phyloP scores from a whole-genome alignment of 92 coral and sea anemone species.

The Zoanthus sansibaricus region DNA sequence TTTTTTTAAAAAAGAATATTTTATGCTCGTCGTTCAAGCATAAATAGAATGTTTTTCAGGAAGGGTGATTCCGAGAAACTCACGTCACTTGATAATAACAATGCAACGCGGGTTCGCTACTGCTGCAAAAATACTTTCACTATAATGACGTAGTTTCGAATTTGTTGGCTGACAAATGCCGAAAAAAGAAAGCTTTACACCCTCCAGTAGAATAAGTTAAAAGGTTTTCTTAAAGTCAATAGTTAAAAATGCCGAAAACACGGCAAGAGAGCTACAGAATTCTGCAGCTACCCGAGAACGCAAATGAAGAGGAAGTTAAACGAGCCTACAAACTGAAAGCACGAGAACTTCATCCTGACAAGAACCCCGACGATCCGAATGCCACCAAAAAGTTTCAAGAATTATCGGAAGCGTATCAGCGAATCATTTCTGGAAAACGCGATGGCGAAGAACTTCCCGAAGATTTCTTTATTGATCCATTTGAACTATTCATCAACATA shows the following conservation, averaged over 20 bases:
- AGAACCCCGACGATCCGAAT: constrained; percentile 70
- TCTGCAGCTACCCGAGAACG: constrained; percentile 71
- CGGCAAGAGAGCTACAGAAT: constrained; percentile 68
- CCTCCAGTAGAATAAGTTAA: too few relatives aligned
- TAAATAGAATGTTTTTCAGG: too few relatives aligned
- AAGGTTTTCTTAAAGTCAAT: neutral
- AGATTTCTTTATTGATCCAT: constrained; percentile 50
- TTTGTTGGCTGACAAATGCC: too few relatives aligned
- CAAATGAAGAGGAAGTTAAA: constrained; percentile 76
- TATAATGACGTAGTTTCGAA: too few relatives aligned
- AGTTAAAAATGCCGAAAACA: constrained; percentile 64
- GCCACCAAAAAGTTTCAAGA: constrained; percentile 76
- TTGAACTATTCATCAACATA: constrained; percentile 53
- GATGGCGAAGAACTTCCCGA: constrained; percentile 51
- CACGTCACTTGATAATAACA: too few relatives aligned
- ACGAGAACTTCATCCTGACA: constrained; percentile 82
- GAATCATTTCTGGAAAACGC: constrained; percentile 49
- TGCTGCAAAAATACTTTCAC: too few relatives aligned
- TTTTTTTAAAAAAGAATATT: too few relatives aligned
- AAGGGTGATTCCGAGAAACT: too few relatives aligned
- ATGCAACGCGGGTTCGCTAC: too few relatives aligned
- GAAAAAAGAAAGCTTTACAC: too few relatives aligned
- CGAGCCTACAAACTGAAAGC: constrained; percentile 82
- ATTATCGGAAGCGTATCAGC: constrained; percentile 72
- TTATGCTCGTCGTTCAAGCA: too few relatives aligned